Base-by-base conservation (phyloP, 2,888 invertebrate genomes). In the Orthosia cruda region DNA sequence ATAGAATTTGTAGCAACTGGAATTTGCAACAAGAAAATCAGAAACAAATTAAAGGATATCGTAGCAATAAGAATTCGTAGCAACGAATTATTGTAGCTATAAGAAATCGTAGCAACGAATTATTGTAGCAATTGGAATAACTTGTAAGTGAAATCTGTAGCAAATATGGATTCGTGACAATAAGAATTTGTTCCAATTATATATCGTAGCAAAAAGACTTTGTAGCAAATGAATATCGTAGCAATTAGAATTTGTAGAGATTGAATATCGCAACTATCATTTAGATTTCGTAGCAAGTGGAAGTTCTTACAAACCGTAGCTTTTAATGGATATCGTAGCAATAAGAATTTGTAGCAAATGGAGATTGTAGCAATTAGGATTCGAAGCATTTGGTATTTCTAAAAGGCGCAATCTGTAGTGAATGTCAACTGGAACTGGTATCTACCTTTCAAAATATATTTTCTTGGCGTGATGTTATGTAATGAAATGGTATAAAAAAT, bases 191-290 rank as follows among this genome's bases (percentile, higher is more conserved):
- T 52, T 9, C 40, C 40, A 40, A 40, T 40, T 52, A 4, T 15
- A 16, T 15, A 26, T 4, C 7, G n/a, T 20, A 18, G 55, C 45
- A 47, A 45, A 11, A 12, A 32, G 18, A 40, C 40, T 64, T 52
- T 12, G 52, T 40, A 40, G 1, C 0, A 40, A 64, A 49, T 23
- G 18, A n/a, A 52, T 20, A 45, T 12, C 16, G 54, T 54, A 49
- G 20, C 54, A 61, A 64, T n/a, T 23, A 32, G 4, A 55, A 71
- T 65, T 13, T 32, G 47, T 47, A 47, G 20, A n/a, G 20, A 55
- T 16, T n/a, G n/a, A 7, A 26, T 20, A 4, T 52, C 16, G 2
- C 32, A 32, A 52, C 26, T 32, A 32, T 5, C 9, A 40, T 7
- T 45, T 13, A 40, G 11, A 23, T n/a, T 66, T 16, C 49, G 16